Percentiles rank a stretch among this genome's conserved stretches.
Evolutionary conservation across 2,113 vertebrate genomes (phyloP).

Genomic region (Prolemur simus): DNA sequence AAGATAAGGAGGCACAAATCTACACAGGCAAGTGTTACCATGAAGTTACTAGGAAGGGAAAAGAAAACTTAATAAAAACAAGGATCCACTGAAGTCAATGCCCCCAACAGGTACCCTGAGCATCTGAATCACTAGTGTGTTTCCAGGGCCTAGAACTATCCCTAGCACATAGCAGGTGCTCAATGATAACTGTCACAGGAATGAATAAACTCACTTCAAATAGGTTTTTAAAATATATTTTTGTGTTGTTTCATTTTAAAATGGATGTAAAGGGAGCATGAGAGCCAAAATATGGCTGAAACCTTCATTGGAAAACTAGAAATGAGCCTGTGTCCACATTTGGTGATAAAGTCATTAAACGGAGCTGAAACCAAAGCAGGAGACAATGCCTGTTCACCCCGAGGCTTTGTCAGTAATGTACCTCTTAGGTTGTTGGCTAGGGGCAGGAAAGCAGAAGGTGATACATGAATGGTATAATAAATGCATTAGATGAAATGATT

Average conservation of each 20-base stretch:
- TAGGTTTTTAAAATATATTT: not conserved
- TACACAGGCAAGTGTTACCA: not conserved
- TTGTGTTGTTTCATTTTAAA: not conserved
- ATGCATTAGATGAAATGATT: not conserved
- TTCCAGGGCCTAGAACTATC: not conserved
- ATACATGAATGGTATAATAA: not conserved
- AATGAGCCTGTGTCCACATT: not conserved
- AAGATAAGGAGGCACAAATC: not conserved
- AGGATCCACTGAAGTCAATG: not conserved
- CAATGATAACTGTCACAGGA: not conserved
- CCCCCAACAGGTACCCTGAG: not conserved
- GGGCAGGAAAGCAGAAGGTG: not conserved
- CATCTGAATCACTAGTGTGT: not conserved
- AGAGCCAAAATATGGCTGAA: slow-evolving; percentile 24
- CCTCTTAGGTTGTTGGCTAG: slow-evolving; percentile 25
- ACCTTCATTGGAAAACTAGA: not conserved
- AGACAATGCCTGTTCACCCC: not conserved
- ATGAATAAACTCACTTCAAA: not conserved
- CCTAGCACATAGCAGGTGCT: not conserved
- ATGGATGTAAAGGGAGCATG: not conserved
- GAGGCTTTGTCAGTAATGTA: not conserved
- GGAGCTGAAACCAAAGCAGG: not conserved
- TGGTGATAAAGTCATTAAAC: slow-evolving; percentile 25
- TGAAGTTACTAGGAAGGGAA: not conserved
- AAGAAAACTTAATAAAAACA: not conserved